phyloP scores from a whole-genome alignment of 2,797 vertebrate species.

The Schizopygopsis pylzovi region DNA sequence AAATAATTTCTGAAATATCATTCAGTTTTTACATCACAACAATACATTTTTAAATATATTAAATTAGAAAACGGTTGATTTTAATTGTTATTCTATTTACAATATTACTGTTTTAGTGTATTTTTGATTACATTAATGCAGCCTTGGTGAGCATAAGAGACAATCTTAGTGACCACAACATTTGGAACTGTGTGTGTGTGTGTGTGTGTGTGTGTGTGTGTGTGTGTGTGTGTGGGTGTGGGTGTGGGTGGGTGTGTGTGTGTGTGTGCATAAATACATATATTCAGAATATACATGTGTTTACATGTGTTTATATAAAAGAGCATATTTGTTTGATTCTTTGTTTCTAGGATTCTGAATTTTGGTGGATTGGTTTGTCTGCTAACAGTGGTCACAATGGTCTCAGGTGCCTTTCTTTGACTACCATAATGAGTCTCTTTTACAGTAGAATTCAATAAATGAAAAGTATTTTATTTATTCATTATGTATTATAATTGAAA shows the following conservation, averaged over 20 bases:
- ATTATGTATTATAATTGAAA: not conserved
- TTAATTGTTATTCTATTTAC: no score
- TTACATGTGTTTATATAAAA: not conserved
- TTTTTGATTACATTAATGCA: not conserved
- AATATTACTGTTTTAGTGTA: not conserved
- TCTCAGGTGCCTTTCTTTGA: constrained; percentile 75
- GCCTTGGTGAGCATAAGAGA: not conserved
- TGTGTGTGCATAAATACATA: not conserved
- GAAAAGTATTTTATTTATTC: not conserved
- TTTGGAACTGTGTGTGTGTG: not conserved
- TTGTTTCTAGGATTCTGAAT: constrained; percentile 66
- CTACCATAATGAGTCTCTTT: not conserved
- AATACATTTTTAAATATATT: not conserved
- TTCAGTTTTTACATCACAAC: not conserved
- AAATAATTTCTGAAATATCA: not conserved
- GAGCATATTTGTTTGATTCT: constrained; percentile 48
- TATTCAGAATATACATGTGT: not conserved
- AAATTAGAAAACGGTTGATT: not conserved
- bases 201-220: no score
- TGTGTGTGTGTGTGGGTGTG: no score
- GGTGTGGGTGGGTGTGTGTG: not conserved
- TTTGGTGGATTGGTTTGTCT: constrained; percentile 92
- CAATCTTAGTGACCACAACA: not conserved
- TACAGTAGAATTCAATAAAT: not conserved
- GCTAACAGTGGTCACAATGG: constrained; percentile 72